Base-by-base conservation (phyloP, 2,113 vertebrate species). In the Carassius gibelio region DNA sequence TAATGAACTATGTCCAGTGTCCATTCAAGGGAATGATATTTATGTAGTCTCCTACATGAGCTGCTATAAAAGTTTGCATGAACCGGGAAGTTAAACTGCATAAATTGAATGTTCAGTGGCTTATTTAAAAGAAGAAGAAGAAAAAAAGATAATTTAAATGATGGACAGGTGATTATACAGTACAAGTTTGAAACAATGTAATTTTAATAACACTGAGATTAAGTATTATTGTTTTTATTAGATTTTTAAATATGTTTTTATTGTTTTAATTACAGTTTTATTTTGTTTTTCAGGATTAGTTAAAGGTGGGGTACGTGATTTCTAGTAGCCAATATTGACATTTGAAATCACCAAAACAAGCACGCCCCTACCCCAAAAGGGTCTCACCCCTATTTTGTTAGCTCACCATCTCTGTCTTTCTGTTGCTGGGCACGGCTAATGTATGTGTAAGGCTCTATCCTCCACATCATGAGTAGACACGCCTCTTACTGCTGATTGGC, bases 1-100 rank as follows among this genome's bases (percentile, higher is more conserved):
- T 82, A 30, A 82, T 36, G 42, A 69, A 68, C 80, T 68, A 61
- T 59, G 19, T 59, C 52, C 26, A 15, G 23, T 48, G 78, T 66
- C 59, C 15, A 30, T 80, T 61, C 17, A 38, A 38, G 76, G 19
- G 6, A 23, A 78, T 64, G 8, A 62, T 81, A 48, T 75, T 64
- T 17, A 48, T 48, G n/a, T 64, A 64, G 36, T 48, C 21, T 64
- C 17, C 34, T 26, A 30, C 23, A 30, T 64, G 36, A 64, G 36
- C n/a, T 17, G 38, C 38, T 66, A 26, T 64, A 64, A 9, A 61
- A 26, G 52, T 14, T 30, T 4, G 71, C 4, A 23, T 50, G 42
- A 48, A 26, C n/a, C 3, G 23, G 10, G 6, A 48, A 75, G 71
- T 75, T 48, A 0, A 75, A 48, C n/a, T 72, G 42, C 71, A 74